Evolutionary conservation across 2,113 vertebrate species (phyloP).

Genomic region (Eretmochelys imbricata): DNA sequence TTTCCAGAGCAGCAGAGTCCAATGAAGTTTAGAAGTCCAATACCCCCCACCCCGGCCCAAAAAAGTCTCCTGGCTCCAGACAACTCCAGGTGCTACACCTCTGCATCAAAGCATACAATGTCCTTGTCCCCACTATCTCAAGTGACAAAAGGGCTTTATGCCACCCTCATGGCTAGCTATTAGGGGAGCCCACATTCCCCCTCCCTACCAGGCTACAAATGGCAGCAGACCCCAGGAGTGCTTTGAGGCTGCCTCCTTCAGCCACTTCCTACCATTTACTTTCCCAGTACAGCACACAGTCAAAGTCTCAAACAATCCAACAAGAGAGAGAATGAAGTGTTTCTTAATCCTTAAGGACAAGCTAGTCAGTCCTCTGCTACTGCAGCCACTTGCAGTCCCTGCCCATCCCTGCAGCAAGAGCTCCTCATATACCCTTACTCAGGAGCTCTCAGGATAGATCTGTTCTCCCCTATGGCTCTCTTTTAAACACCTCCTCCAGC

Average conservation of each 20-base stretch:
- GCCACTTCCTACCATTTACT: neutral
- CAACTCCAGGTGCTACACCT: neutral
- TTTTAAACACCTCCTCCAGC: neutral
- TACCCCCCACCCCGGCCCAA: neutral
- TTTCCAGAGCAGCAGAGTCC: neutral
- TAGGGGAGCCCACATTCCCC: neutral
- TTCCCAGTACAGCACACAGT: neutral
- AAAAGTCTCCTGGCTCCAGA: neutral
- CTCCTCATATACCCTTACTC: neutral
- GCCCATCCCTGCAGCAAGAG: too few species aligned
- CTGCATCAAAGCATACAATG: neutral
- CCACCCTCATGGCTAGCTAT: neutral
- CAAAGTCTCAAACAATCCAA: neutral
- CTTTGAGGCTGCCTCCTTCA: neutral
- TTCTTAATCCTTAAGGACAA: neutral
- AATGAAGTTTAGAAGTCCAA: neutral
- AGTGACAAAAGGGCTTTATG: neutral
- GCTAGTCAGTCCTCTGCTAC: neutral
- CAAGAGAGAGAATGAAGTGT: neutral
- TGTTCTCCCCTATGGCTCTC: neutral
- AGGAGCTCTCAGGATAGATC: neutral
- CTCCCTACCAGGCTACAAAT: too few species aligned
- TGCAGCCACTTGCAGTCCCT: neutral
- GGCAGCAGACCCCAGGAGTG: too few species aligned
- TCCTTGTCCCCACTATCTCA: neutral